Base-by-base conservation (phyloP, 2,113 vertebrate species). In the Abramis brama region DNA sequence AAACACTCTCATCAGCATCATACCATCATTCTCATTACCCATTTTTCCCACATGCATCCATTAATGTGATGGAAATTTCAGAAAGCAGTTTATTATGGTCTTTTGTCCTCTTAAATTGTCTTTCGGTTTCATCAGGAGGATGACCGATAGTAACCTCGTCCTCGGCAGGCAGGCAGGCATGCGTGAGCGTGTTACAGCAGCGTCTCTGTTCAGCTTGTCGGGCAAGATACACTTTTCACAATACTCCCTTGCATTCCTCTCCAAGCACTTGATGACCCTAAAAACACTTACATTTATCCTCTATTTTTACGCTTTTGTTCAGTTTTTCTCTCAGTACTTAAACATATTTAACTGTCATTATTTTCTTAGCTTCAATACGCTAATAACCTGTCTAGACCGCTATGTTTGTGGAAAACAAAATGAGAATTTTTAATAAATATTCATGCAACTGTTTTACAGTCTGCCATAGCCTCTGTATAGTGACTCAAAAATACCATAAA, bases 81-180 rank as follows among this genome's bases (percentile, higher is more conserved):
- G 27, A 57, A 52, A 50, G 74, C 23, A 43, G 19, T 60, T 73
- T 85, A 77, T 86, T 57, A 57, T 25, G 27, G 30, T 76, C 19
- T 78, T 27, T 33, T 19, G 74, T 82, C 39, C 6, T 75, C 27
- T 66, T 50, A 23, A 59, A 25, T 27, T 2, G 52, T 70, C n/a
- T 52, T 60, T 30, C 5, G 21, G n/a, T 17, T n/a, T 30, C n/a
- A 57, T 50, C 9, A 68, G 71, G 57, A 86, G 83, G 91, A 90
- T 15, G 92, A 87, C 91, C 91, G 88, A 90, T 52, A 91, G 90
- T 94, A 93, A 94, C 93, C 93, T 89, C 33, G 15, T 71, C 23
- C 10, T 25, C 47, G 2, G 19, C 23, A 23, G 57, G 33, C 23
- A 23, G 57, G 33, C 30, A 27, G 57, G 45, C 68, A n/a, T 39